Evolutionary conservation across 2,113 vertebrate species (phyloP), one percentile per base, ranked within the genome.

Genomic region (Cathartes aura): DNA sequence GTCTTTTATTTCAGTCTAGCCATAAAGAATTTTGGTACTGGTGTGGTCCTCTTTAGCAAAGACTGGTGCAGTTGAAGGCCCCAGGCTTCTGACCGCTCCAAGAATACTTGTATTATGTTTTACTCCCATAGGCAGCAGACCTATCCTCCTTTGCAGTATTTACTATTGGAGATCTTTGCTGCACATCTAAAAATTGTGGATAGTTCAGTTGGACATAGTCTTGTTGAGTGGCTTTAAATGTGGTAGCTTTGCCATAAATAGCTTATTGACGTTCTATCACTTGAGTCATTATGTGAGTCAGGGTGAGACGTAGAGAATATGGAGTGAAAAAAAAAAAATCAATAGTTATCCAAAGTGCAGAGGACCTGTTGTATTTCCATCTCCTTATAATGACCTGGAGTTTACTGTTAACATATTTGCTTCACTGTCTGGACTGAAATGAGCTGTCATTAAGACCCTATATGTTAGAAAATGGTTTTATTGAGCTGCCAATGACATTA

Each of bases 251-350:
- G 70, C 90, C 76, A 93, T 90, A 96, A 97, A 98, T 94, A 96
- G 88, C 66, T 81, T 96, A 97, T 98, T 98, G 92, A 97, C 63
- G 38, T 98, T 84, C 97, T 86, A 89, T 97, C 96, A 87, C 87
- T 97, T 63, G 75, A 94, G 88, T 96, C 82, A 88, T 98, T 97
- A 97, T 60, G 93, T 82, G 97, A 97, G 96, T 98, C 97, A 83
- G 70, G 93, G 92, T 97, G 88, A 98, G 90, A 82, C 4, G 34
- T 14, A 85, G 96, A 86, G 91, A 98, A 91, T 90, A 79, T 86
- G 92, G 94, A 96, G 95, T 95, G 62, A 93, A 82, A 53, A 98
- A 98, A 98, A 93, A 82, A 53, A 98, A 98, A 98, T 98, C 98
- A 91, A 96, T 97, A 93, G 87, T 88, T 96, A 90, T n/a, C 82